Percentiles rank a stretch among this genome's conserved stretches.
These are phyloP conservation scores for Drosophila suzukii DNA, from an alignment of 1,140 invertebrate species.

Conservation along the genomic window DNA sequence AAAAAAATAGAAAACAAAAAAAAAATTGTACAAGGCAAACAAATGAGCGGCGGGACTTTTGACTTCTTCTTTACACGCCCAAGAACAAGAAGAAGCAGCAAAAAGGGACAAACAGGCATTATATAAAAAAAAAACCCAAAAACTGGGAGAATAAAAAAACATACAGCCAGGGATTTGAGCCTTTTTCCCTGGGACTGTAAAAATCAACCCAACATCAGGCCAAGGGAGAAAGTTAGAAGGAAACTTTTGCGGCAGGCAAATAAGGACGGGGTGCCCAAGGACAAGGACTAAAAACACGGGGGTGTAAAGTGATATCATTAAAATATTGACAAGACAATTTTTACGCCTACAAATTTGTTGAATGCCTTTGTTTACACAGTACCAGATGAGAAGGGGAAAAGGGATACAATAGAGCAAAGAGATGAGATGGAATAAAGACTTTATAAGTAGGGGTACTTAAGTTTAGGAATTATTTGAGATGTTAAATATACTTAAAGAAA, in stretches of 20 bases:
- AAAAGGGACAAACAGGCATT: slow-evolving; percentile 10
- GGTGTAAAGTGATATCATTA: slow-evolving; percentile 81
- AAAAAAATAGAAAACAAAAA: slow-evolving; percentile 18
- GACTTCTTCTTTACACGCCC: slow-evolving; percentile 74
- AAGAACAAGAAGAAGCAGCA: slow-evolving; percentile 41
- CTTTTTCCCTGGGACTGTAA: slow-evolving; percentile 20
- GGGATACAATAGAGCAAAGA: background rate
- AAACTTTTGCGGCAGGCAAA: slow-evolving; percentile 62
- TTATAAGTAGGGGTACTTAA: background rate
- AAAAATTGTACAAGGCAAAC: slow-evolving; percentile 69
- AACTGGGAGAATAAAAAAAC: slow-evolving; percentile 12
- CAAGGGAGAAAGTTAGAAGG: slow-evolving; percentile 65
- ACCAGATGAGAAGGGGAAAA: background rate
- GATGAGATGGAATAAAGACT: background rate
- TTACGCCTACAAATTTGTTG: slow-evolving; percentile 77
- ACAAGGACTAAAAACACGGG: slow-evolving; percentile 16
- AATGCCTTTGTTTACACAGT: slow-evolving; percentile 49
- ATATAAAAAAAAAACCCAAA: slow-evolving; percentile 1
- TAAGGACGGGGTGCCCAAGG: slow-evolving; percentile 9
- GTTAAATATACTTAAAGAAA: background rate
- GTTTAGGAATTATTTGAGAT: background rate
- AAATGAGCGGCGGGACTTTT: slow-evolving; percentile 81
- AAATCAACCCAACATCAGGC: slow-evolving; percentile 23
- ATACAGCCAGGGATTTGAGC: slow-evolving; percentile 25
- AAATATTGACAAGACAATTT: slow-evolving; percentile 83